A percentile compares a stretch with the other conserved stretches of the same genome.
Evolutionary conservation across 2,888 invertebrate genomes (phyloP).

Genomic region (Nymphalis urticae): DNA sequence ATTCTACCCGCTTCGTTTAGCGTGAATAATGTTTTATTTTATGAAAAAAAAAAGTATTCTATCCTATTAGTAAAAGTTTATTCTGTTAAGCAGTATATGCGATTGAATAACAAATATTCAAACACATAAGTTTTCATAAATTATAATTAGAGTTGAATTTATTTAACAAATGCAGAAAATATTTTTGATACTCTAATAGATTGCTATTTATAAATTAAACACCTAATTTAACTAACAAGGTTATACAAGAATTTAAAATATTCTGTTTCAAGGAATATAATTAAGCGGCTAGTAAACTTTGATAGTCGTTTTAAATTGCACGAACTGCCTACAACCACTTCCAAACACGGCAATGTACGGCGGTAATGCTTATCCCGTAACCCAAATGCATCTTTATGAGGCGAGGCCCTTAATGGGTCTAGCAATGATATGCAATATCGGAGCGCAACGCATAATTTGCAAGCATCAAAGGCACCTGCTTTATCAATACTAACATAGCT

Average conservation of each 20-base stretch:
- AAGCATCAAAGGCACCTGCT: conserved; percentile 22
- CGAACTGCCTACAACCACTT: conserved; percentile 8
- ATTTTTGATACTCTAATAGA: no score
- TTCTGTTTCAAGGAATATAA: conserved; percentile 3
- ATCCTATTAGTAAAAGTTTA: no score
- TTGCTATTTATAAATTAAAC: no score
- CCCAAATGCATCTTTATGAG: conserved; percentile 38
- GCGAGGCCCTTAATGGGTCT: conserved; percentile 27
- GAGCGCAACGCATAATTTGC: conserved; percentile 27
- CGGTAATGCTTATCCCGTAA: conserved; percentile 32
- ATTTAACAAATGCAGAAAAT: no score
- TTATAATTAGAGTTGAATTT: no score
- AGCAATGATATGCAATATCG: conserved; percentile 32
- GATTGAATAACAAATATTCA: no score
- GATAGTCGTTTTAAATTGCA: conserved; percentile 15
- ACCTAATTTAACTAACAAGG: background rate
- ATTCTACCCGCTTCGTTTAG: background rate
- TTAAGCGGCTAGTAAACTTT: conserved; percentile 10
- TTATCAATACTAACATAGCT: conserved; percentile 1
- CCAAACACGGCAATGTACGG: conserved; percentile 23
- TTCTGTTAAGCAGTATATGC: no score
- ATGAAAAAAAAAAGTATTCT: no score
- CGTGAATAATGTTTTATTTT: no score
- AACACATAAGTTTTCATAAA: no score
- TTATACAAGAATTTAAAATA: background rate